Base-by-base conservation (phyloP, 2,888 invertebrate genomes). In the Agonopterix arenella region DNA sequence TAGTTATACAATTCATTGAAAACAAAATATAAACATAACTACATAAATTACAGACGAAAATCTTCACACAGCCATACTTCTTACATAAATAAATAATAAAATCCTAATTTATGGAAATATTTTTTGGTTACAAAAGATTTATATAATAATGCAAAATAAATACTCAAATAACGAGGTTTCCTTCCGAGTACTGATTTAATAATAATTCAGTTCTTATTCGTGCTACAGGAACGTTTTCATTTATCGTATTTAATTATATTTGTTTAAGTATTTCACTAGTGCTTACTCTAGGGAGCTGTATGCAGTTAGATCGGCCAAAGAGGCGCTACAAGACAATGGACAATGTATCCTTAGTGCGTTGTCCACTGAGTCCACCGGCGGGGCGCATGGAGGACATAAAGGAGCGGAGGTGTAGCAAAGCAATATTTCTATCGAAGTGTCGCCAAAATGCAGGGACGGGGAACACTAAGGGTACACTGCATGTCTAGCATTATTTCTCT, bases 41-140 rank as follows among this genome's bases (percentile, higher is more conserved):
- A 80, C 68, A 82, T 73, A 78, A 74, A 81, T 78, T 83, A 83
- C 72, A 80, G 74, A 78, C 74, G 28, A 72, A 82, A 71, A 80
- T 68, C 76, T 73, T 85, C 81, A 84, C 86, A 86, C 85, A 88
- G 85, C 85, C 88, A 84, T 86, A 82, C 84, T 80, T 75, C 77
- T 74, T 80, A 84, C 64, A 80, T 78, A 80, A 82, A 84, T 83
- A 85, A 84, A 84, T 76, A 71, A 66, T 70, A 75, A 66, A 73
- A 66, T 62, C 66, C 69, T 74, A 79, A 75, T 72, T 77, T 73
- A 74, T 67, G 70, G 73, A 74, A 75, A 76, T 72, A 75, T 77
- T 80, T 84, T 52, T 85, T 83, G 82, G 86, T 79, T 83, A 80
- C 75, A 71, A 73, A 73, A 68, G 69, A 73, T 74, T 73, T 50